Percentiles rank a stretch among this genome's conserved stretches.
phyloP scores from a whole-genome alignment of 2,888 invertebrate genomes.

The Volucella inflata region DNA sequence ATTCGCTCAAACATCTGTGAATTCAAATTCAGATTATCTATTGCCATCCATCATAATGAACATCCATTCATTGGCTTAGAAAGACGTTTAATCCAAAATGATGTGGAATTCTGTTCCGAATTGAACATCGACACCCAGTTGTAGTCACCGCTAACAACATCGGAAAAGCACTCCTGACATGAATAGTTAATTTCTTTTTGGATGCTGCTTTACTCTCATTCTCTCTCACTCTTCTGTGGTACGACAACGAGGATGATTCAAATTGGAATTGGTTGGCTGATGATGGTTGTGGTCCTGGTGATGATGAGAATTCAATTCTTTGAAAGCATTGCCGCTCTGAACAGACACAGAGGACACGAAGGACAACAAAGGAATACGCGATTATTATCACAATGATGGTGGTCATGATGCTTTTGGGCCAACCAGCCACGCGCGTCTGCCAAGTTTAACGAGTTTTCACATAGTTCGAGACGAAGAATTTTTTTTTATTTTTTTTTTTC shows the following conservation, averaged over 20 bases:
- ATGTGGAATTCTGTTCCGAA: slow-evolving; percentile 40
- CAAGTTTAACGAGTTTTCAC: slow-evolving; percentile 68
- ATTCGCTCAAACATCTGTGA: background rate
- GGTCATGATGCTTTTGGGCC: slow-evolving; percentile 48
- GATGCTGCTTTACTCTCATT: no score
- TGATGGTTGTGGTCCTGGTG: slow-evolving; percentile 6
- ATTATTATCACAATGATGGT: slow-evolving; percentile 56
- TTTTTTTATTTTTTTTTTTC: no score
- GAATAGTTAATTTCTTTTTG: slow-evolving; percentile 65
- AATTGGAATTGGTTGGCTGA: slow-evolving; percentile 41
- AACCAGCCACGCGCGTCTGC: slow-evolving; percentile 22
- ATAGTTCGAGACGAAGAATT: slow-evolving; percentile 46
- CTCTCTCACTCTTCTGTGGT: no score
- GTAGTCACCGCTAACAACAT: slow-evolving; percentile 44
- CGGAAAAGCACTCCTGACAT: slow-evolving; percentile 61
- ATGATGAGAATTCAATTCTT: slow-evolving; percentile 64
- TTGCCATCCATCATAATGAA: slow-evolving; percentile 55
- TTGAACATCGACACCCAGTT: slow-evolving; percentile 55
- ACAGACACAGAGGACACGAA: background rate
- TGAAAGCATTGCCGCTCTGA: slow-evolving; percentile 37
- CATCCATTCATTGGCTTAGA: slow-evolving; percentile 49
- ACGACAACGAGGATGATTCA: slow-evolving; percentile 41
- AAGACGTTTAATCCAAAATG: slow-evolving; percentile 41
- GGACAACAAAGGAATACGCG: slow-evolving; percentile 13
- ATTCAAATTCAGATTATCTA: slow-evolving; percentile 51